A percentile compares a stretch with the other conserved stretches of the same genome.
These are phyloP conservation scores for Asbolus verrucosus DNA, from an alignment of 1,140 invertebrate species.

Conservation along the genomic window DNA sequence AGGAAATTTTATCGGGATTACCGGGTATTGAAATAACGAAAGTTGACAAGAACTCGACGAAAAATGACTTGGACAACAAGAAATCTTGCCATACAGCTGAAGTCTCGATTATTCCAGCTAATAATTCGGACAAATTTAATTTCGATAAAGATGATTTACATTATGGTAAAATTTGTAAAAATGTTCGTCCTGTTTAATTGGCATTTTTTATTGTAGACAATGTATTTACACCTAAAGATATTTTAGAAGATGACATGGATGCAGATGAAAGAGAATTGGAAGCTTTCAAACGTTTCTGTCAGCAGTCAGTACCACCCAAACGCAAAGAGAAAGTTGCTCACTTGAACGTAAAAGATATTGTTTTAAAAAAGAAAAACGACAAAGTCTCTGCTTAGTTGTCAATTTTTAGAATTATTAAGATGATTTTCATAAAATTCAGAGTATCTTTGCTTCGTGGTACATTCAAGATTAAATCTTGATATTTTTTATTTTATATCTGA, in stretches of 20 bases:
- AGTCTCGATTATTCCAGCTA: constrained; percentile 63
- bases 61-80: constrained; percentile 50
- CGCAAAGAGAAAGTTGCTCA: constrained; percentile 76
- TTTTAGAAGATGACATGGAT: constrained; percentile 81
- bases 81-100: constrained; percentile 59
- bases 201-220: constrained; percentile 71
- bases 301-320: constrained; percentile 76
- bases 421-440: not conserved
- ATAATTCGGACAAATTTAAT: constrained; percentile 59
- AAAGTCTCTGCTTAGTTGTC: constrained; percentile 40
- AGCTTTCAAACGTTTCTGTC: constrained; percentile 84
- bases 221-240: constrained; percentile 82
- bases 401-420: constrained; percentile 14
- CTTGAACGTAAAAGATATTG: constrained; percentile 63
- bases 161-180: constrained; percentile 57
- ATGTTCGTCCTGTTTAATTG: constrained; percentile 11
- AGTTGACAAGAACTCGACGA: constrained; percentile 57
- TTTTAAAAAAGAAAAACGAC: constrained; percentile 61
- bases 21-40: constrained; percentile 65
- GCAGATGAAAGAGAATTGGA: constrained; percentile 81
- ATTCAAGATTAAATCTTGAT: not conserved
- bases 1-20: constrained; percentile 62
- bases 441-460: not conserved
- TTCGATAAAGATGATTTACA: constrained; percentile 61
- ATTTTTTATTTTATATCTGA: constrained; percentile 3